These are phyloP conservation scores for Rhinolophus sinicus DNA, from an alignment of 2,113 vertebrate species.

Conservation along the genomic window DNA sequence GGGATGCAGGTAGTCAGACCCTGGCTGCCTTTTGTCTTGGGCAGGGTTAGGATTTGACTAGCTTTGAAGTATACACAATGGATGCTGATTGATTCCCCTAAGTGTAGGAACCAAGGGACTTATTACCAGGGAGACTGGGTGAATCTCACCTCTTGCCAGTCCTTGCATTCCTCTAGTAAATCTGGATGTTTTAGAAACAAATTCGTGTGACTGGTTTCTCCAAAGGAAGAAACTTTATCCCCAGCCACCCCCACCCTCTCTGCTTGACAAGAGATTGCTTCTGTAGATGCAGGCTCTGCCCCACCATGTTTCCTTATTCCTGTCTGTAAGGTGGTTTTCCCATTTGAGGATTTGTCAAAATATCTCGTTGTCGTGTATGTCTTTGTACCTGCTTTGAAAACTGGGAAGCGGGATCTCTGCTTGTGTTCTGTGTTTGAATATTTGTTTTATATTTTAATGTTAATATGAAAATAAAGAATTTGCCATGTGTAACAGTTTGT, in stretches of 20 bases:
- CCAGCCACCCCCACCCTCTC: accelerated
- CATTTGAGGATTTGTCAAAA: conserved; percentile 38
- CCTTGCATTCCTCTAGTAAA: conserved; percentile 4
- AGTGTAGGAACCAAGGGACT: not conserved
- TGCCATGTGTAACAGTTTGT: not conserved
- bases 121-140: not conserved
- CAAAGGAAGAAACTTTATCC: not conserved
- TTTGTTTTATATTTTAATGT: conserved; percentile 78
- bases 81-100: not conserved
- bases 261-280: not conserved
- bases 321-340: conserved; percentile 1
- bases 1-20: not conserved
- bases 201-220: conserved; percentile 6
- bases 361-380: not conserved
- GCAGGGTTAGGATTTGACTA: not conserved
- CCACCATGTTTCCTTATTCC: not conserved
- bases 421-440: conserved; percentile 54
- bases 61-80: not conserved
- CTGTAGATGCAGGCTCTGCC: not conserved
- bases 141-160: not conserved
- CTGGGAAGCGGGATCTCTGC: not conserved
- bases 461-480: conserved; percentile 82
- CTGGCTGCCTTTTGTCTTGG: not conserved
- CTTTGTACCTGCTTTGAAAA: conserved; percentile 47
- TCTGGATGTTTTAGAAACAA: conserved; percentile 17